Evolutionary conservation across 2,888 invertebrate species (phyloP).

Genomic region (Ptilodon capucinus): DNA sequence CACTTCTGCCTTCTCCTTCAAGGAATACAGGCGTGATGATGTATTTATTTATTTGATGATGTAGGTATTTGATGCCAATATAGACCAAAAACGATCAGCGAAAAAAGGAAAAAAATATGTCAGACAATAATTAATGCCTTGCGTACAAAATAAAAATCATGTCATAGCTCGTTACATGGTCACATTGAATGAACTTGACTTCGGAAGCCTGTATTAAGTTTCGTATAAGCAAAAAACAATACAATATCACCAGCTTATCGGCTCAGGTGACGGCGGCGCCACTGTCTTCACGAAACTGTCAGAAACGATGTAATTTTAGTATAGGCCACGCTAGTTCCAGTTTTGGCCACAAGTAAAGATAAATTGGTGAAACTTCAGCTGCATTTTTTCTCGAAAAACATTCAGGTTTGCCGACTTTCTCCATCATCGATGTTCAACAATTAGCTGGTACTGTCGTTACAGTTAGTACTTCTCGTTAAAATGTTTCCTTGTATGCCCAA

Average conservation of each 20-base stretch:
- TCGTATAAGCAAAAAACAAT: conserved; percentile 35
- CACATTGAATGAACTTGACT: conserved; percentile 36
- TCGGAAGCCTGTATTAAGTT: conserved; percentile 41
- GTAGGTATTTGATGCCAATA: no score
- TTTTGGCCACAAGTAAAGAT: background rate
- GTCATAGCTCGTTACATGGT: conserved; percentile 43
- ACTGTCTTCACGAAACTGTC: background rate
- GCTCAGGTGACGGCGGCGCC: no score
- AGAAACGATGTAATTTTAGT: background rate
- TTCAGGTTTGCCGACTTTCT: conserved; percentile 29
- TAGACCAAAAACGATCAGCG: background rate
- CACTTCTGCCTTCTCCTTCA: no score
- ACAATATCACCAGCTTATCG: conserved; percentile 3
- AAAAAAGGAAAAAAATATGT: background rate
- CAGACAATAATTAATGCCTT: background rate
- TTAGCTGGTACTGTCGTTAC: background rate
- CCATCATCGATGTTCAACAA: background rate
- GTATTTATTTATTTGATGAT: no score
- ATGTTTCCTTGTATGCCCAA: background rate
- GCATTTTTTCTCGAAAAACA: conserved; percentile 28
- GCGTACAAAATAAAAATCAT: conserved; percentile 30
- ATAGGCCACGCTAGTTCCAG: background rate
- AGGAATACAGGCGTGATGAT: no score
- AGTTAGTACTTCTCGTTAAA: background rate
- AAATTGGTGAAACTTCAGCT: background rate